A percentile compares a stretch with the other conserved stretches of the same genome.
Conservation (phyloP, 2,888 invertebrate genomes). For the Phytoseiulus persimilis region DNA sequence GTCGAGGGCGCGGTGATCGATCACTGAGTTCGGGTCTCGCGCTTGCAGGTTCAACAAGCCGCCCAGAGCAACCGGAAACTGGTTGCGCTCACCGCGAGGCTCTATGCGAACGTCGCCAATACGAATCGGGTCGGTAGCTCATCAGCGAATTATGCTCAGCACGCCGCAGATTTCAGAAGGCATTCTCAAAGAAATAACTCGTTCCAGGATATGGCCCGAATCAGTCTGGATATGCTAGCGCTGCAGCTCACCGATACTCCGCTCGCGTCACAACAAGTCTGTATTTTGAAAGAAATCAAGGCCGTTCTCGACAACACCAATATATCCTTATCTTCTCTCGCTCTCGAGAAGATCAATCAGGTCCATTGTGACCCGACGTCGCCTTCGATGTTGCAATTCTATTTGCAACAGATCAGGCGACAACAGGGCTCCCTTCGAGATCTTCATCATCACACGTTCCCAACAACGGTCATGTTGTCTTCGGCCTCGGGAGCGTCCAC, state of each 20-base stretch:
- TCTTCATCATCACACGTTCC: not conserved
- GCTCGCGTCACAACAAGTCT: slow-evolving; percentile 8
- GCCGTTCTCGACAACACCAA: slow-evolving; percentile 23
- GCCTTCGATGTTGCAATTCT: slow-evolving; percentile 34
- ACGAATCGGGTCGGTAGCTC: not conserved
- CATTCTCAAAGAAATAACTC: no score
- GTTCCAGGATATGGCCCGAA: slow-evolving; percentile 23
- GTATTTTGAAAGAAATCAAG: slow-evolving; percentile 21
- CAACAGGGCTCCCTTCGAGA: slow-evolving; percentile 15
- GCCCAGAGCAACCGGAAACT: not conserved
- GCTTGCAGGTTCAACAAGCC: slow-evolving; percentile 18
- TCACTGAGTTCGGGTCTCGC: not conserved
- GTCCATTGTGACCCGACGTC: slow-evolving; percentile 19
- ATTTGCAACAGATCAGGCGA: slow-evolving; percentile 32
- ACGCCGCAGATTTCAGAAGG: no score
- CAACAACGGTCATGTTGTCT: not conserved
- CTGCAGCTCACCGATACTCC: slow-evolving; percentile 12
- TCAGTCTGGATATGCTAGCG: slow-evolving; percentile 9
- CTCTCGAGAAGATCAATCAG: slow-evolving; percentile 22
- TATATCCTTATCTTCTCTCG: slow-evolving; percentile 9
- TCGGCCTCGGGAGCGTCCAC: not conserved
- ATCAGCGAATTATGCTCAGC: not conserved
- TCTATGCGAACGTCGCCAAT: slow-evolving; percentile 20
- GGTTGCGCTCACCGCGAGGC: not conserved
- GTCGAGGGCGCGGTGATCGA: no score